Conservation (phyloP, 2,797 vertebrate species). For the Leptatherina wallacei region DNA sequence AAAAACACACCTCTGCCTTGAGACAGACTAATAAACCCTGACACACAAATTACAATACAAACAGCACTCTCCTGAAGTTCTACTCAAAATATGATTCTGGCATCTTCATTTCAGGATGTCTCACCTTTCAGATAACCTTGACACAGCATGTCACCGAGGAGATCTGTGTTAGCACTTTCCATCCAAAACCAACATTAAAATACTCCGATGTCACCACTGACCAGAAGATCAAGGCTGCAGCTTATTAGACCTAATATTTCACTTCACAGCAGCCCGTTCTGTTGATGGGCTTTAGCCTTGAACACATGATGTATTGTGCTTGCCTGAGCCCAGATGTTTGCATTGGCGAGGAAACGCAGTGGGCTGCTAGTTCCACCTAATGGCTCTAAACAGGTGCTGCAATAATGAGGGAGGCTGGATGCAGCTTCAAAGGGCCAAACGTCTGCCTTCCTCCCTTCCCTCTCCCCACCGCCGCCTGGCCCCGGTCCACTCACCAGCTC, state of each 20-base stretch:
- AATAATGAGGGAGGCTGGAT: conserved; percentile 73
- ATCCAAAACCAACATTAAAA: conserved; percentile 57
- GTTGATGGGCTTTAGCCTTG: conserved; percentile 54
- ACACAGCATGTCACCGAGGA: conserved; percentile 46
- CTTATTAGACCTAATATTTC: conserved; percentile 67
- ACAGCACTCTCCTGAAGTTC: conserved; percentile 22
- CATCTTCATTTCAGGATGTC: conserved; percentile 16
- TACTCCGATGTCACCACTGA: conserved; percentile 67
- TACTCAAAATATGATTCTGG: conserved; percentile 23
- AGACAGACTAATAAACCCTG: conserved; percentile 1
- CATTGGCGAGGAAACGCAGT: conserved; percentile 54
- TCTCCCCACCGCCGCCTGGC: conserved; percentile 34
- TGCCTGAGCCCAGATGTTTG: conserved; percentile 69
- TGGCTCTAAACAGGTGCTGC: conserved; percentile 73
- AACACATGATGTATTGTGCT: conserved; percentile 76
- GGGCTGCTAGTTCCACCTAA: conserved; percentile 62
- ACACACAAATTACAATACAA: conserved; percentile 9
- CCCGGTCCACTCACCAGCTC: conserved; percentile 85
- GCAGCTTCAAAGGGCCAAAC: conserved; percentile 68
- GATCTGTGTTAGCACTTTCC: conserved; percentile 53
- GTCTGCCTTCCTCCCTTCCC: conserved; percentile 35
- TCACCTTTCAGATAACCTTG: conserved; percentile 20
- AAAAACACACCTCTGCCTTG: not conserved
- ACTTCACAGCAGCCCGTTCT: conserved; percentile 48
- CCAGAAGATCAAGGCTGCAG: conserved; percentile 62